Conservation (phyloP, 2,113 vertebrate species). For the Sturnira hondurensis region DNA sequence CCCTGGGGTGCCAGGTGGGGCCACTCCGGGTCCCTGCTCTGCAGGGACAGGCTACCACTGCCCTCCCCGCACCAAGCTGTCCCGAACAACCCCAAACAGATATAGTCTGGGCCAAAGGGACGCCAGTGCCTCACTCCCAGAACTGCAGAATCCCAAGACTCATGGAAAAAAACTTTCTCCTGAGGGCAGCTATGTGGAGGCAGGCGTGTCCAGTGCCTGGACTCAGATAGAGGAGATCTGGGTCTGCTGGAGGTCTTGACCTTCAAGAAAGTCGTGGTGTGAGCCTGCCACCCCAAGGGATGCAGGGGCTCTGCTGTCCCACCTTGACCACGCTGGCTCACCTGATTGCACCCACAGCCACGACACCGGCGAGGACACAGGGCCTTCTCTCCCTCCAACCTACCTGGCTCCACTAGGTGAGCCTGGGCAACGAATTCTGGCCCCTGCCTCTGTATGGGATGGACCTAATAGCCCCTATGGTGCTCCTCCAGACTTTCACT, state of each 20-base stretch:
- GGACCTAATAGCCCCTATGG: background rate
- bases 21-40: background rate
- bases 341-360: background rate
- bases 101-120: too few species aligned
- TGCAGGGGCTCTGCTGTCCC: background rate
- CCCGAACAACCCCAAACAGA: background rate
- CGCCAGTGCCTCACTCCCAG: background rate
- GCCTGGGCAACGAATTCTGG: too few species aligned
- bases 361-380: background rate
- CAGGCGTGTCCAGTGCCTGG: accelerated
- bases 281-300: background rate
- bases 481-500: background rate
- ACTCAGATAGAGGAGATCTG: background rate
- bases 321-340: accelerated
- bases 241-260: background rate
- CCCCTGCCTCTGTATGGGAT: accelerated
- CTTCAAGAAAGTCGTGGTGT: background rate
- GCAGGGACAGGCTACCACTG: background rate
- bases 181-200: accelerated
- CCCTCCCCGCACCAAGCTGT: too few species aligned
- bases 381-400: accelerated
- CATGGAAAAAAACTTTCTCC: accelerated
- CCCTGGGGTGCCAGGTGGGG: background rate
- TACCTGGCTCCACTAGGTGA: background rate
- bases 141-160: background rate